Percentiles rank a stretch among this genome's conserved stretches.
Evolutionary conservation across 2,797 vertebrate species (phyloP).

Genomic region (Xiphorhynchus erythropygius): DNA sequence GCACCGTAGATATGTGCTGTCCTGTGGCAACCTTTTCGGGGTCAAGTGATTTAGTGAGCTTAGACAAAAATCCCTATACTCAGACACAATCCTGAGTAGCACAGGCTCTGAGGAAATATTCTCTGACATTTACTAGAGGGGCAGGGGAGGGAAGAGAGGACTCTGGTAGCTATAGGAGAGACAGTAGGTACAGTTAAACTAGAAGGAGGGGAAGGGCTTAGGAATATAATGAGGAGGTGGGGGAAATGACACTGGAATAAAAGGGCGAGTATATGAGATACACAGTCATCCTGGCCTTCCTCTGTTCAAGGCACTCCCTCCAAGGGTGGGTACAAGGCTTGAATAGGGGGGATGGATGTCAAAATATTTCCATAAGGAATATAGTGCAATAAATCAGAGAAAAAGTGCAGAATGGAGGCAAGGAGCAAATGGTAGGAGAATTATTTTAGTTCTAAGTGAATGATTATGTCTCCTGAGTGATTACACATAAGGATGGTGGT

Average conservation of each 20-base stretch:
- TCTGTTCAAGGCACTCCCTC: constrained; percentile 58
- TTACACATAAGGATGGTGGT: not conserved
- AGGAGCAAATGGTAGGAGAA: constrained; percentile 20
- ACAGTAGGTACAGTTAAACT: constrained; percentile 34
- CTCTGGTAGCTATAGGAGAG: constrained; percentile 9
- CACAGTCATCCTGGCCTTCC: constrained; percentile 23
- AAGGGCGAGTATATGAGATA: constrained; percentile 53
- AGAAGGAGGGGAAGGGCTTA: constrained; percentile 51
- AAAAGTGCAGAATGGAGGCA: constrained; percentile 55
- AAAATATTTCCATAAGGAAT: constrained; percentile 65
- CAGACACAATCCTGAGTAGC: not conserved
- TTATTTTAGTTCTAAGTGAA: constrained; percentile 65
- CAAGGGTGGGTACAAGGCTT: constrained; percentile 37
- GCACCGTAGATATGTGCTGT: not conserved
- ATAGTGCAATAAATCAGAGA: constrained; percentile 55
- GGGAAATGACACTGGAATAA: constrained; percentile 64
- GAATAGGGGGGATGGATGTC: constrained; percentile 49
- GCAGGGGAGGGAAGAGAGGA: not conserved
- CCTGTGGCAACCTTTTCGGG: not conserved
- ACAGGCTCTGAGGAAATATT: not conserved
- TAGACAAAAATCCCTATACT: not conserved
- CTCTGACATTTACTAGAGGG: constrained; percentile 13
- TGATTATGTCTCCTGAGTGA: constrained; percentile 58
- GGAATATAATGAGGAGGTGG: constrained; percentile 63
- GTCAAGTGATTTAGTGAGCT: constrained; percentile 9